A percentile compares a stretch with the other conserved stretches of the same genome.
phyloP scores from a whole-genome alignment of 2,797 vertebrate species.

The Hydrophis major region DNA sequence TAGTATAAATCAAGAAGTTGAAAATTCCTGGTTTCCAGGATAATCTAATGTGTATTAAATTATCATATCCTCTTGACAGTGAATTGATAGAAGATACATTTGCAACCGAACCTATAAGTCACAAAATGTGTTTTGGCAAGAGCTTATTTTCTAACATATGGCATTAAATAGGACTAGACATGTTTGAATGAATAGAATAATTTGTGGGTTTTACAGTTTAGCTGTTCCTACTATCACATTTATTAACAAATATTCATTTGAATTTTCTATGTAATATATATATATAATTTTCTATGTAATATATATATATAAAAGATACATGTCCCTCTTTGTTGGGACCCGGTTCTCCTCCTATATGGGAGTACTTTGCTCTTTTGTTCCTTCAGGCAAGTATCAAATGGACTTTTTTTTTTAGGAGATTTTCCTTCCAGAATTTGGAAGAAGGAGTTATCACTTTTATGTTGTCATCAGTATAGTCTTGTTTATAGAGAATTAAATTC shows the following conservation, averaged over 20 bases:
- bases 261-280: neutral
- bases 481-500: neutral
- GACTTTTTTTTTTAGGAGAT: neutral
- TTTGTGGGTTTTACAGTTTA: neutral
- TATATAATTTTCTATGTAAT: too few relatives aligned
- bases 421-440: neutral
- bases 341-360: neutral
- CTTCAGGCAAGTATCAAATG: neutral
- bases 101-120: neutral
- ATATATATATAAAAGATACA: neutral
- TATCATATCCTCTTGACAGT: neutral
- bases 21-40: neutral
- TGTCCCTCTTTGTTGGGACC: neutral
- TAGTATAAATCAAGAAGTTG: neutral
- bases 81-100: neutral
- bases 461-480: neutral
- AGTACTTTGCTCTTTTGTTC: neutral
- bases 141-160: neutral
- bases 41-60: neutral
- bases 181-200: neutral
- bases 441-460: neutral
- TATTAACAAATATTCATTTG: neutral
- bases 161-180: neutral
- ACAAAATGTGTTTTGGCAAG: neutral
- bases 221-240: neutral